phyloP scores from a whole-genome alignment of 2,797 vertebrate species.

The Danio choprae region DNA sequence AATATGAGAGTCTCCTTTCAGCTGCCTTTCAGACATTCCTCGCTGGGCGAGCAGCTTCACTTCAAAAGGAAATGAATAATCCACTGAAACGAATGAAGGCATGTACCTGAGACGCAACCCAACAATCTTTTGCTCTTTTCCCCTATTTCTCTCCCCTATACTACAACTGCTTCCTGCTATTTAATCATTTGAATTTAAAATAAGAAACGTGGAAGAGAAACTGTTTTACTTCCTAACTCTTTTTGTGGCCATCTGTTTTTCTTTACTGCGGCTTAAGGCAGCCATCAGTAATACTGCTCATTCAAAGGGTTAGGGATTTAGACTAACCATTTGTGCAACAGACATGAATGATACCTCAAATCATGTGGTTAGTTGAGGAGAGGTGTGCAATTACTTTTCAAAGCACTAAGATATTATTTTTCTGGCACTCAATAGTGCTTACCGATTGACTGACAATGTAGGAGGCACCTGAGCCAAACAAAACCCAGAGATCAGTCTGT shows the following conservation, averaged over 20 bases:
- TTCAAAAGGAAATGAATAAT: conserved; percentile 99
- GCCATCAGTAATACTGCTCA: background rate
- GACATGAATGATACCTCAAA: background rate
- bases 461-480: background rate
- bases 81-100: conserved; percentile 99
- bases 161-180: background rate
- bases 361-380: conserved; percentile 5
- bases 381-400: background rate
- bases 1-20: conserved; percentile 96
- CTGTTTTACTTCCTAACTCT: conserved; percentile 24
- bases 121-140: conserved; percentile 57
- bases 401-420: background rate
- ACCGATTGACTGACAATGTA: background rate
- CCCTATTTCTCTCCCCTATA: conserved; percentile 32
- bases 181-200: conserved; percentile 11
- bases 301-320: conserved; percentile 11
- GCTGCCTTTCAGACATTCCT: conserved; percentile 98
- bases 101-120: conserved; percentile 77
- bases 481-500: background rate
- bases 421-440: background rate
- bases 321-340: background rate
- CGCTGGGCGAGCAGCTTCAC: conserved; percentile 94
- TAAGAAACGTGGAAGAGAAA: background rate
- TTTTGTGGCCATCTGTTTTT: conserved; percentile 12
- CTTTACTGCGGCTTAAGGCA: background rate